Evolutionary conservation across 2,113 vertebrate genomes (phyloP).

Genomic region (Rhynchomys soricoides): DNA sequence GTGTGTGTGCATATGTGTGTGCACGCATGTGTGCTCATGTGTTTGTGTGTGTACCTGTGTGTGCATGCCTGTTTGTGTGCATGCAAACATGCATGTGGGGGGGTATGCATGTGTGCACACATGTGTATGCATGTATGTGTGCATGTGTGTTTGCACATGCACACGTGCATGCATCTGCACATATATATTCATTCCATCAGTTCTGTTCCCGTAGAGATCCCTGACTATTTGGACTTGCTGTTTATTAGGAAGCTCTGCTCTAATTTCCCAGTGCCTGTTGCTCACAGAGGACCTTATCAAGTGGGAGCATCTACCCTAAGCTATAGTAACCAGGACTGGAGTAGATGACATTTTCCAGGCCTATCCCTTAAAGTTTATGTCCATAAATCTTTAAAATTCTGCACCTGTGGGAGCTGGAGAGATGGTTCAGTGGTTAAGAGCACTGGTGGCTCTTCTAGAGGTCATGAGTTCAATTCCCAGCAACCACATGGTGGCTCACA

Average conservation of each 20-base stretch:
- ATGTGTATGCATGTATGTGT: background rate
- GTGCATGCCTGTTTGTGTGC: rapidly evolving
- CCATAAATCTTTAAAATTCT: background rate
- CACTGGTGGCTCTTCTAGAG: too few species aligned
- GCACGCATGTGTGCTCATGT: too few species aligned
- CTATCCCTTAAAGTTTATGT: background rate
- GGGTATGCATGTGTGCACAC: background rate
- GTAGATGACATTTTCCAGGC: background rate
- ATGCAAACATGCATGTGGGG: background rate
- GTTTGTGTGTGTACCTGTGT: background rate
- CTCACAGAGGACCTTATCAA: background rate
- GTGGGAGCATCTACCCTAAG: background rate
- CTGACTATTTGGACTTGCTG: background rate
- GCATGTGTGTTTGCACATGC: too few species aligned
- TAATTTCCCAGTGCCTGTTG: background rate
- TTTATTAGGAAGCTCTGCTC: background rate
- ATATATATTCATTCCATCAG: background rate
- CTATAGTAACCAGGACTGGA: background rate
- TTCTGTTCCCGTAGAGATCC: background rate
- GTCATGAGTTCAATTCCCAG: too few species aligned
- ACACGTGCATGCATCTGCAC: too few species aligned
- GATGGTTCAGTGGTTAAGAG: too few species aligned
- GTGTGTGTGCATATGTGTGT: background rate
- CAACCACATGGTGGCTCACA: too few species aligned
- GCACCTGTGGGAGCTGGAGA: background rate